Base-by-base conservation (phyloP, 2,888 invertebrate genomes). In the Epinotia ramella region DNA sequence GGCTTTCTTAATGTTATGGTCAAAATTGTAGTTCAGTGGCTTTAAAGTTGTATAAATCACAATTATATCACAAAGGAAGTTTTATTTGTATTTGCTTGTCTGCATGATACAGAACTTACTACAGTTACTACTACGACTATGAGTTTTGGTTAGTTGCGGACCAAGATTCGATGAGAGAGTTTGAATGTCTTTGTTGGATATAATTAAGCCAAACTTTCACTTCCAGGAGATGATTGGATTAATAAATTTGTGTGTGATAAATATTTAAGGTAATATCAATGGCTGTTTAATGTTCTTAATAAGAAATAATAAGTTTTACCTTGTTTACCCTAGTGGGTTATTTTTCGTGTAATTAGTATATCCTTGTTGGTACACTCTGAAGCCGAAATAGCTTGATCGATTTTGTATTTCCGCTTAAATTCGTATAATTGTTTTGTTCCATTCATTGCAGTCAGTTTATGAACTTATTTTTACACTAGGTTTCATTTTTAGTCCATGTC, bases 201-300 rank as follows among this genome's bases (percentile, higher is more conserved):
- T 57, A 59, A 59, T 57, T 33, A 73, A 74, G 80, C 79, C 80
- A 81, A 80, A 80, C 68, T 65, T 49, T 71, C 63, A 79, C 81
- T 81, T 80, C 80, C 81, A 73, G 70, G 70, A 75, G 62, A 68
- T 60, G 18, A 12, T 65, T 67, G 70, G 72, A 65, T 66, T 28
- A 56, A 68, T 63, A 49, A 67, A 74, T 71, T n/a, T 75, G 57
- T 72, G 71, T 72, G 67, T 76, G 76, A 76, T 76, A 76, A 75
- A 75, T 76, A 76, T 70, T 40, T 76, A 71, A 67, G 46, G 46
- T 46, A 71, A 71, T 60, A 71, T 76, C 71, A 67, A 62, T 63
- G 76, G 72, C 71, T 76, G 76, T 76, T 75, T 63, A 24, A 67
- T 40, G 16, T 66, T 28, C n/a, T 56, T 66, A 53, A 49, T 53